These are phyloP conservation scores for Pterocles burchelli DNA, from an alignment of 2,113 vertebrate genomes.

Conservation along the genomic window DNA sequence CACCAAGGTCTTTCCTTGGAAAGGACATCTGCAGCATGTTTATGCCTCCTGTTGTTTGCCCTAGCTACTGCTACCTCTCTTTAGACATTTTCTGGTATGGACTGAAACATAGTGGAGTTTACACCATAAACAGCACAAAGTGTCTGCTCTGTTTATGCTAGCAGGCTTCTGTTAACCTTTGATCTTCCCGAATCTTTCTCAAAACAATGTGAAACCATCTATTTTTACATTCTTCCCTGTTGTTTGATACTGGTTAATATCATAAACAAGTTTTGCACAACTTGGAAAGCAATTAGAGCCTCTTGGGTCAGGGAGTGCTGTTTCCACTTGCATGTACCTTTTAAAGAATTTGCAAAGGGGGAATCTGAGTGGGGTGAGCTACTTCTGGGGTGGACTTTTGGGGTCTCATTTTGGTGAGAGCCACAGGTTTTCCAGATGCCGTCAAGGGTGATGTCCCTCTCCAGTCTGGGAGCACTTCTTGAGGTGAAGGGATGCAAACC, in stretches of 20 bases:
- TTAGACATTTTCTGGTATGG: background rate
- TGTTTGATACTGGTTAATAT: background rate
- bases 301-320: background rate
- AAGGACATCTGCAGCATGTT: background rate
- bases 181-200: background rate
- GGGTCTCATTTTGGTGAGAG: background rate
- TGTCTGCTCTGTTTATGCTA: background rate
- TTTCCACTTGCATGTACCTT: background rate
- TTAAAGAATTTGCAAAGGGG: background rate
- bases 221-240: background rate
- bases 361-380: background rate
- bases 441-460: background rate
- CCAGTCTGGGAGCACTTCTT: background rate
- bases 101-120: background rate
- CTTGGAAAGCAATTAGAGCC: background rate
- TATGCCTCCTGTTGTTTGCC: background rate
- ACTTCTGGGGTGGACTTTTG: background rate
- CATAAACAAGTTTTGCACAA: background rate
- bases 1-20: background rate
- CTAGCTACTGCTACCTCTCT: background rate
- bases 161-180: background rate
- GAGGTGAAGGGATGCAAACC: conserved; percentile 5
- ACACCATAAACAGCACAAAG: conserved; percentile 3
- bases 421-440: background rate
- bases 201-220: background rate